Base-by-base conservation (phyloP, 2,888 invertebrate genomes). In the Thera britannica region DNA sequence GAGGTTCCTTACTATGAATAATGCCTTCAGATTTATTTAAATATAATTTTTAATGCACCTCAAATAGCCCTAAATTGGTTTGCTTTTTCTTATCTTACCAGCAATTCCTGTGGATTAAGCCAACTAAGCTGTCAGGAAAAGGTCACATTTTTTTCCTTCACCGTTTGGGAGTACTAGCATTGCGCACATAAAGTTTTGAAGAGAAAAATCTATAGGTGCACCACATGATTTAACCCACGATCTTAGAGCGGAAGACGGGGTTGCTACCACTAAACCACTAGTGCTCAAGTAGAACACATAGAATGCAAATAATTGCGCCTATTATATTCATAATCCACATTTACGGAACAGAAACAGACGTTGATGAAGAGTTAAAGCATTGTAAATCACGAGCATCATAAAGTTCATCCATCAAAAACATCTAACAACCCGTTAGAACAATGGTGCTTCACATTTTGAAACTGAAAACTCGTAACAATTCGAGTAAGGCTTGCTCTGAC, bases 401-500 rank as follows among this genome's bases (percentile, higher is more conserved):
- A 41, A 36, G 12, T 58, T 55, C 9, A 67, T 56, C 56, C 51
- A 49, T 64, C 52, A 61, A 49, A 64, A 65, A 49, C 63, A 63
- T 58, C 36, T 52, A 60, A 57, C 51, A 49, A 58, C 58, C 36
- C 55, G 55, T 65, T 55, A 54, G 48, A 62, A 69, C 62, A 69
- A 69, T 52, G 57, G 48, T 59, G 38, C 69, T 65, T 65, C 65
- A 65, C 62, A 49, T 62, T 64, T 58, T 46, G 65, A 59, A 65
- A 68, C 68, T 55, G 63, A 63, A 62, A 69, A 59, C 65, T 59
- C 69, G 51, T 55, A 52, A 62, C 61, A 57, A 61, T 61, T 58
- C 58, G 59, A 59, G 67, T 57, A 56, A 62, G 65, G 63, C 63
- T 57, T 63, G 57, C 54, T 48, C 58, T 11, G 63, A 59, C 63